These are phyloP conservation scores for Synergus umbraculus DNA, from an alignment of 2,888 invertebrate genomes.

Conservation along the genomic window DNA sequence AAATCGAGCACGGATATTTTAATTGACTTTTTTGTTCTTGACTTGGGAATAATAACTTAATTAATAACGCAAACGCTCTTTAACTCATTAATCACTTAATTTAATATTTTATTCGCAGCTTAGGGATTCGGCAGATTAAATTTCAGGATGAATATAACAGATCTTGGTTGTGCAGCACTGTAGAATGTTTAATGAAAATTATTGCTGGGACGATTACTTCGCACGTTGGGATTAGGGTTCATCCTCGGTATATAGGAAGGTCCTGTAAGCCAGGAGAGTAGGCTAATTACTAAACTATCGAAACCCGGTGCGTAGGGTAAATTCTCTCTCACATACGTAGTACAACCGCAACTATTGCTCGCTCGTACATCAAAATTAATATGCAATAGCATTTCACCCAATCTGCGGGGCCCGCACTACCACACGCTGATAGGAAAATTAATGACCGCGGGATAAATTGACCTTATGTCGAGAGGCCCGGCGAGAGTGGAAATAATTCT, in stretches of 20 bases:
- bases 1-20: too few relatives aligned
- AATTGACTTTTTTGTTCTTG: too few relatives aligned
- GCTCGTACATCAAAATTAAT: constrained; percentile 60
- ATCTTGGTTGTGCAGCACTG: background rate
- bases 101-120: too few relatives aligned
- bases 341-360: constrained; percentile 47
- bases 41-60: too few relatives aligned
- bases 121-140: background rate
- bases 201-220: constrained; percentile 46
- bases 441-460: constrained; percentile 33
- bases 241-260: constrained; percentile 7
- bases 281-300: constrained; percentile 53
- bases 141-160: background rate
- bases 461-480: constrained; percentile 32
- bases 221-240: constrained; percentile 13
- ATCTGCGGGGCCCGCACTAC: constrained; percentile 48
- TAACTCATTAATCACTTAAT: too few relatives aligned
- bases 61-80: too few relatives aligned
- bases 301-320: background rate
- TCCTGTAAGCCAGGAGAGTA: constrained; percentile 10
- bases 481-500: constrained; percentile 29
- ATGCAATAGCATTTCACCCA: constrained; percentile 52
- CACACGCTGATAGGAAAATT: constrained; percentile 44
- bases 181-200: constrained; percentile 49
- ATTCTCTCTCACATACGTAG: background rate